A percentile compares a stretch with the other conserved stretches of the same genome.
phyloP scores from a whole-genome alignment of 1,140 invertebrate genomes.

The Drosophila albomicans region DNA sequence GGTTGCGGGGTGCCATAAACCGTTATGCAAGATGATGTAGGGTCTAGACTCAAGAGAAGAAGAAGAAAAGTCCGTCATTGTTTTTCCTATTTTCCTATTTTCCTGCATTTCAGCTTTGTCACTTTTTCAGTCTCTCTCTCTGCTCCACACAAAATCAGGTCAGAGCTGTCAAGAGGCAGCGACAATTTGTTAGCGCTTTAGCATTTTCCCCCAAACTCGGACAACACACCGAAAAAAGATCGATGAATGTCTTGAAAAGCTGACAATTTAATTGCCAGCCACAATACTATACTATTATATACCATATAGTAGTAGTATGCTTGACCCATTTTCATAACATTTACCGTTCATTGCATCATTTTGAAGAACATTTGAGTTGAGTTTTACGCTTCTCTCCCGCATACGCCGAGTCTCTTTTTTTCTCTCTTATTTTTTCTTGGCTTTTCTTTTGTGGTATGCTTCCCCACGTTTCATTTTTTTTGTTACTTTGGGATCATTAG shows the following conservation, averaged over 20 bases:
- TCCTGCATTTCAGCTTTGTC: constrained; percentile 33
- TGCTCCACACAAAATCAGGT: constrained; percentile 46
- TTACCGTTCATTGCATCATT: constrained; percentile 68
- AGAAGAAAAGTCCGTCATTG: constrained; percentile 18
- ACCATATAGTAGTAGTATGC: constrained; percentile 12
- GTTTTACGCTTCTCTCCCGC: constrained; percentile 30
- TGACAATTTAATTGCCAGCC: constrained; percentile 65
- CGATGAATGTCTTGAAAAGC: constrained; percentile 63
- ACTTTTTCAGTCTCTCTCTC: constrained; percentile 22
- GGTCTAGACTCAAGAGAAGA: constrained; percentile 36
- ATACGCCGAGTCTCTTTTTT: constrained; percentile 24
- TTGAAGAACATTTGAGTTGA: constrained; percentile 39
- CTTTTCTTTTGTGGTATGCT: constrained; percentile 21
- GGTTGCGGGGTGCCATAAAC: constrained; percentile 32
- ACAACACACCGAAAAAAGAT: constrained; percentile 24
- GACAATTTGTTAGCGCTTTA: constrained; percentile 57
- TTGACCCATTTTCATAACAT: constrained; percentile 64
- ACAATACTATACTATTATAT: not conserved
- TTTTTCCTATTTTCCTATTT: constrained; percentile 22
- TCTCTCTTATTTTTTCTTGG: constrained; percentile 14
- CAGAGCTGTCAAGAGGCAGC: constrained; percentile 41
- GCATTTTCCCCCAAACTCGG: constrained; percentile 23
- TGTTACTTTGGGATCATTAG: constrained; percentile 31
- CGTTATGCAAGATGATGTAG: constrained; percentile 64
- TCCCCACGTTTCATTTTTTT: constrained; percentile 9